Evolutionary conservation across 2,888 invertebrate genomes (phyloP).

Genomic region (Tiliacea citrago): DNA sequence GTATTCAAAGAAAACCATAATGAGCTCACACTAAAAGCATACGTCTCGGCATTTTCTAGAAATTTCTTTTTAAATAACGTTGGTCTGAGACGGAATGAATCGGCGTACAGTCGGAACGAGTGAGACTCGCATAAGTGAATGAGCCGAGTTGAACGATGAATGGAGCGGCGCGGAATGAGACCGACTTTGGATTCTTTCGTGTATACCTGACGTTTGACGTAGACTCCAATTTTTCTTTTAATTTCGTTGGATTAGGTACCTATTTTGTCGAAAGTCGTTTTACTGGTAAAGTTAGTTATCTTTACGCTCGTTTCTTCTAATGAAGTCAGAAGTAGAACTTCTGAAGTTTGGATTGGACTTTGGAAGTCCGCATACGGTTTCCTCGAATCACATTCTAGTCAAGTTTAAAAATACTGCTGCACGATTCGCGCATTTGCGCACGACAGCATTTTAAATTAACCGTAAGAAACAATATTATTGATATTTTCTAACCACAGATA

Average conservation of each 20-base stretch:
- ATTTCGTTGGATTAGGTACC: conserved; percentile 6
- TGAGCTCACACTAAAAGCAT: conserved; percentile 82
- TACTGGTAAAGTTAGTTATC: conserved; percentile 24
- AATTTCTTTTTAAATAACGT: conserved; percentile 78
- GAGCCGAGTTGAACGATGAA: conserved; percentile 59
- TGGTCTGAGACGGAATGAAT: conserved; percentile 67
- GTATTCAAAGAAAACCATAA: conserved; percentile 76
- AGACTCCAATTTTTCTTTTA: conserved; percentile 26
- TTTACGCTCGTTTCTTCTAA: conserved; percentile 25
- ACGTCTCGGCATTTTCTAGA: conserved; percentile 78
- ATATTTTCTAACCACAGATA: not conserved
- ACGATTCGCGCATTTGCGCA: not conserved
- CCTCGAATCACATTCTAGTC: not conserved
- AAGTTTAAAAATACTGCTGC: conserved; percentile 7
- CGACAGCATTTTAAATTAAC: not conserved
- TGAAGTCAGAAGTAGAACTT: conserved; percentile 23
- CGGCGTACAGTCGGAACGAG: conserved; percentile 58
- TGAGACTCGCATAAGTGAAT: conserved; percentile 63
- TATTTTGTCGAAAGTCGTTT: conserved; percentile 13
- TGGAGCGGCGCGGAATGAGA: conserved; percentile 59
- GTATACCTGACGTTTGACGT: conserved; percentile 57
- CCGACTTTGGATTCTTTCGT: conserved; percentile 52
- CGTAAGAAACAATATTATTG: not conserved
- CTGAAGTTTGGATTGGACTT: conserved; percentile 8
- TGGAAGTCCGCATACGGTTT: conserved; percentile 5